Evolutionary conservation across 2,113 vertebrate genomes (phyloP).

Genomic region (Protomyctophum bolini): DNA sequence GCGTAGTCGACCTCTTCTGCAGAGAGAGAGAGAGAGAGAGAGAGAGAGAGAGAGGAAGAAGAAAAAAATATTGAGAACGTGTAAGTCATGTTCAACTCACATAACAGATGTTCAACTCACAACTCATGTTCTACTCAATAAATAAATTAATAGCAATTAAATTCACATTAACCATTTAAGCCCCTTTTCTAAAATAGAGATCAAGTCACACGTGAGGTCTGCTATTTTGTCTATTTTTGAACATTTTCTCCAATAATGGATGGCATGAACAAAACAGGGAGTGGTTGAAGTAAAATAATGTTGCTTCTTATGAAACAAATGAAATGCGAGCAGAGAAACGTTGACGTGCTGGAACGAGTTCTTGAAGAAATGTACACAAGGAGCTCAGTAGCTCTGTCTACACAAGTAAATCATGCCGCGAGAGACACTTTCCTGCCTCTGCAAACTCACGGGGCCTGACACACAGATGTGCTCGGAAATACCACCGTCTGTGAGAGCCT

Average conservation of each 20-base stretch:
- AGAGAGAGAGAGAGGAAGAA: conserved; percentile 3
- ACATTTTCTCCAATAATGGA: no score
- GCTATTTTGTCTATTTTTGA: no score
- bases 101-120: no score
- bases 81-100: no score
- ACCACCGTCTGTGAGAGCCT: background rate
- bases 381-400: background rate
- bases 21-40: conserved; percentile 28
- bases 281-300: no score
- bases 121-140: no score
- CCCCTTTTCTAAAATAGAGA: no score
- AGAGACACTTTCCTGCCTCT: conserved; percentile 1
- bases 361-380: conserved; percentile 7
- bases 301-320: no score
- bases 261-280: no score
- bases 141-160: no score
- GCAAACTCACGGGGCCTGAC: conserved; percentile 22
- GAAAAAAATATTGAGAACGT: background rate
- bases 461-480: conserved; percentile 37
- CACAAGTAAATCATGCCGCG: conserved; percentile 44
- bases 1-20: conserved; percentile 95
- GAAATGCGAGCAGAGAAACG: background rate
- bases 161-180: no score
- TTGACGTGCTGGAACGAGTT: background rate
- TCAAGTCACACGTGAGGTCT: no score